Percentiles rank a stretch among this genome's conserved stretches.
Conservation (phyloP, 1,140 invertebrate genomes). For the Phenacoccus solenopsis region DNA sequence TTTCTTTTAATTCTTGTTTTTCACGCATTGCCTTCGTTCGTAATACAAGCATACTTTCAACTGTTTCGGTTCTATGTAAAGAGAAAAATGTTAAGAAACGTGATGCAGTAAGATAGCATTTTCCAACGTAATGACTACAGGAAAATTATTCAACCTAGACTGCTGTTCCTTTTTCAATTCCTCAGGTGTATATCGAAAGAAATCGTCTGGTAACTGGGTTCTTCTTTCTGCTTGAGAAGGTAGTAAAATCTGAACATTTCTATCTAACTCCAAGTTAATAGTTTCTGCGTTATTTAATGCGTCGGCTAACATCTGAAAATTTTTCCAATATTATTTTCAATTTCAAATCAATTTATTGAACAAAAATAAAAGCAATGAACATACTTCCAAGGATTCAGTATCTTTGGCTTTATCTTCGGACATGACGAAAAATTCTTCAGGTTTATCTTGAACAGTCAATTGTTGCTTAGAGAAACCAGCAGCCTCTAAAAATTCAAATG, state of each 20-base stretch:
- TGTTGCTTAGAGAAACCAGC: slow-evolving; percentile 57
- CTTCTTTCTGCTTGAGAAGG: slow-evolving; percentile 55
- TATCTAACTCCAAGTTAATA: slow-evolving; percentile 67
- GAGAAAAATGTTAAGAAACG: neutral
- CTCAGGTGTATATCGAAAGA: slow-evolving; percentile 62
- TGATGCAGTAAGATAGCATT: neutral
- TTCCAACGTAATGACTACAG: neutral
- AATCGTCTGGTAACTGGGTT: slow-evolving; percentile 62
- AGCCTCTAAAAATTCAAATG: slow-evolving; percentile 65
- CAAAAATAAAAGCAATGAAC: neutral
- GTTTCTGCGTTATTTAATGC: slow-evolving; percentile 63
- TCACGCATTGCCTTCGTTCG: slow-evolving; percentile 87
- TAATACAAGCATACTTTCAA: slow-evolving; percentile 67
- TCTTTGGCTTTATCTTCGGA: slow-evolving; percentile 38
- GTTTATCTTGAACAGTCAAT: slow-evolving; percentile 29
- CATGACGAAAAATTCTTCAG: slow-evolving; percentile 52
- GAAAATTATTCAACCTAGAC: slow-evolving; percentile 39
- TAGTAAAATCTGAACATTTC: slow-evolving; percentile 68
- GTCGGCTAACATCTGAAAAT: slow-evolving; percentile 47
- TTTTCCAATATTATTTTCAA: neutral
- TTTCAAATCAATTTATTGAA: neutral
- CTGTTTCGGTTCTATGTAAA: slow-evolving; percentile 53
- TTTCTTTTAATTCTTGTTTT: slow-evolving; percentile 62
- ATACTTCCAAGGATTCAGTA: slow-evolving; percentile 42
- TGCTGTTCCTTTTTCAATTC: slow-evolving; percentile 77